A percentile compares a stretch with the other conserved stretches of the same genome.
Evolutionary conservation across 2,888 invertebrate species (phyloP).

Genomic region (Limnephilus auricula): DNA sequence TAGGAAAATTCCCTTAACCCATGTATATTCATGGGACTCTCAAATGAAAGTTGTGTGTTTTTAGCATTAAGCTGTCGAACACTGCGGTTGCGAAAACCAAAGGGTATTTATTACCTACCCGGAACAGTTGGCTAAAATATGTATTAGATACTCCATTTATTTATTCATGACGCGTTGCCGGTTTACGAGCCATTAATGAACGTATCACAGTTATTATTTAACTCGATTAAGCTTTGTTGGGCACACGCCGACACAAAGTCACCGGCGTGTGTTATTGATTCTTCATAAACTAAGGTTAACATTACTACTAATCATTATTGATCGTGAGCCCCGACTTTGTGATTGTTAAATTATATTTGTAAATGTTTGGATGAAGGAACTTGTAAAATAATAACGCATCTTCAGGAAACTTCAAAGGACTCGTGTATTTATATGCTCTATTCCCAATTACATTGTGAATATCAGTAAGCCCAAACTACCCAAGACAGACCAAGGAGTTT

Average conservation of each 20-base stretch:
- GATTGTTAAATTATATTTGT: slow-evolving; percentile 8
- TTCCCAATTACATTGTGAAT: too few relatives aligned
- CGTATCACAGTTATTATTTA: slow-evolving; percentile 50
- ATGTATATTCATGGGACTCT: slow-evolving; percentile 34
- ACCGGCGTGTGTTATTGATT: slow-evolving; percentile 33
- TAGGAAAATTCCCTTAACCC: slow-evolving; percentile 10
- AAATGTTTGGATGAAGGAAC: too few relatives aligned
- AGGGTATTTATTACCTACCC: background rate
- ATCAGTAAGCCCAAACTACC: too few relatives aligned
- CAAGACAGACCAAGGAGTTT: too few relatives aligned
- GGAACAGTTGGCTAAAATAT: slow-evolving; percentile 42
- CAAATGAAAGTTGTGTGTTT: slow-evolving; percentile 43
- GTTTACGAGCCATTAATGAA: slow-evolving; percentile 46
- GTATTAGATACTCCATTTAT: slow-evolving; percentile 32
- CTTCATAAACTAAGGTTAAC: slow-evolving; percentile 15
- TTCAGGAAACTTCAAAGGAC: too few relatives aligned
- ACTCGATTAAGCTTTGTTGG: slow-evolving; percentile 41
- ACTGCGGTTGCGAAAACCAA: slow-evolving; percentile 30
- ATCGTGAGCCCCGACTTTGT: slow-evolving; percentile 47
- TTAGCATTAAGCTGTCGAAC: slow-evolving; percentile 38
- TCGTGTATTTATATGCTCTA: too few relatives aligned
- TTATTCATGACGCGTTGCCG: slow-evolving; percentile 49
- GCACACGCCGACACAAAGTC: slow-evolving; percentile 44
- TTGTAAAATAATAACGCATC: too few relatives aligned
- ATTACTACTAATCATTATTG: slow-evolving; percentile 50